Evolutionary conservation across 2,888 invertebrate species (phyloP), one percentile per base, ranked within the genome.

Genomic region (Hemicrepidius hirtus): DNA sequence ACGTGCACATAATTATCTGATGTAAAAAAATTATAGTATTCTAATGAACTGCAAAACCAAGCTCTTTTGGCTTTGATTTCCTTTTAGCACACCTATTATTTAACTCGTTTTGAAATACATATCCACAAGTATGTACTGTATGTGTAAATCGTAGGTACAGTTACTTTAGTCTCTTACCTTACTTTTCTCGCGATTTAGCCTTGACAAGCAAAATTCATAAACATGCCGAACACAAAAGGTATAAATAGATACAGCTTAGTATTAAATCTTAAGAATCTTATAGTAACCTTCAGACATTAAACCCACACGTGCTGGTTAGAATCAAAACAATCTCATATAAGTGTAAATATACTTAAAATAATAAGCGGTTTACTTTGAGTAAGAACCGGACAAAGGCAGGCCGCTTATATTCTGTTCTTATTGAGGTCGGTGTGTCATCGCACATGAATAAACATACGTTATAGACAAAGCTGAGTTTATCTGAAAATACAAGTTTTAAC

Each of bases 391-490:
- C 40, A 40, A 40, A 40, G 40, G 40, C 40, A 32, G 9, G 32
- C 32, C 32, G 32, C 32, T 32, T 9, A 6, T 32, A 32, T 32
- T 32, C 32, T 1, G 13, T 13, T 40, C 4, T 3, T 40, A 40
- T 40, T 13, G 40, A 40, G 40, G 40, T 40, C 40, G 40, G 40
- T 40, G 40, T 40, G n/a, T 13, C 40, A 40, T 13, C n/a, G n/a
- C 4, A 40, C 6, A 40, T 40, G 13, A 40, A 40, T n/a, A 13
- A 40, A n/a, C 40, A 32, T 32, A 9, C 24, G 5, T 5, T 7
- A 7, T 32, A 32, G 40, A 40, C 40, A 40, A 40, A 40, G 40
- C 40, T 13, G 10, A 40, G 13, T 40, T 40, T 40, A n/a, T 40
- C 40, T 40, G 40, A 32, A 32, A 9, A 32, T 32, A 32, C 32